A percentile compares a stretch with the other conserved stretches of the same genome.
phyloP scores from a whole-genome alignment of 1,140 invertebrate species.

The Cardiocondyla obscurior region DNA sequence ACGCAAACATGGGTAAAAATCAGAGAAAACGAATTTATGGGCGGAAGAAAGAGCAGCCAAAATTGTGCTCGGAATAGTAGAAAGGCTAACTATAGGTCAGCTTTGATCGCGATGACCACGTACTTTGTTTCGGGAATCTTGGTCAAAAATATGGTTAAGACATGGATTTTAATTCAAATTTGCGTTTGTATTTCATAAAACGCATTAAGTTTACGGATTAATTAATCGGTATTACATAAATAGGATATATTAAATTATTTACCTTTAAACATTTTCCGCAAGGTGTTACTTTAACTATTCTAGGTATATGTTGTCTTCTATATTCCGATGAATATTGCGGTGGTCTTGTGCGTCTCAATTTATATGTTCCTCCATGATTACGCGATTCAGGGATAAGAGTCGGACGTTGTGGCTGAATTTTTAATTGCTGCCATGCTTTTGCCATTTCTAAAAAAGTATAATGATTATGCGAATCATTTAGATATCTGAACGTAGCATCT shows the following conservation, averaged over 20 bases:
- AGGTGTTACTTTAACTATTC: conserved; percentile 21
- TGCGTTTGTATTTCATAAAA: not conserved
- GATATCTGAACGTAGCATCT: not conserved
- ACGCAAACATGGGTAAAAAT: conserved; percentile 35
- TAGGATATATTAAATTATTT: not conserved
- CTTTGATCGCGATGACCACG: conserved; percentile 12
- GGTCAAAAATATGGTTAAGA: not conserved
- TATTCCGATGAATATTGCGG: not conserved
- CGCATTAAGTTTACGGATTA: not conserved
- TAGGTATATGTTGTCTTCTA: not conserved
- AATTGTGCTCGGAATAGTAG: conserved; percentile 2
- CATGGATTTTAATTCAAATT: not conserved
- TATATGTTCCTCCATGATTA: not conserved
- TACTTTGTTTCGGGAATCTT: not conserved
- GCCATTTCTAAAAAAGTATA: not conserved
- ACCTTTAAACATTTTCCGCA: conserved; percentile 60
- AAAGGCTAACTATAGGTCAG: conserved; percentile 19
- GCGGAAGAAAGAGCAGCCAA: conserved; percentile 37
- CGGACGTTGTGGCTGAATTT: not conserved
- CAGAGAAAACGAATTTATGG: conserved; percentile 38
- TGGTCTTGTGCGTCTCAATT: not conserved
- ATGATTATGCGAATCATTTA: not conserved
- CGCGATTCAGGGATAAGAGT: not conserved
- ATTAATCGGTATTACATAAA: not conserved
- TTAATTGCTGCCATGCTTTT: not conserved